phyloP scores from a whole-genome alignment of 1,140 invertebrate species.

The Melipona quadrifasciata region DNA sequence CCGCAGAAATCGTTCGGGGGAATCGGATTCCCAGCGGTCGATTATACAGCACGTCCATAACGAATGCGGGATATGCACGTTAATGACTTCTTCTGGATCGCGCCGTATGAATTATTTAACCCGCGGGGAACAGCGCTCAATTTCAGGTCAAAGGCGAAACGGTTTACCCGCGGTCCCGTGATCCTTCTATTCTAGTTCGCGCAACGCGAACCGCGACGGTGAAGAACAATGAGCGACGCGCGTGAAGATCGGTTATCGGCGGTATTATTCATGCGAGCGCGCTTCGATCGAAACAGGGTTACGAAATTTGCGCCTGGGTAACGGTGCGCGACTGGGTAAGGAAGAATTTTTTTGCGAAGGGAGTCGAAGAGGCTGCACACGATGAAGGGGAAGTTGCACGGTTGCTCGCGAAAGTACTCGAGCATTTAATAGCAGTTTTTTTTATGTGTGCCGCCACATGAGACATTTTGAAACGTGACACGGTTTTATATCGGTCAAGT shows the following conservation, averaged over 20 bases:
- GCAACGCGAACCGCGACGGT: background rate
- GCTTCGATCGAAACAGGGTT: background rate
- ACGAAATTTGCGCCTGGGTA: background rate
- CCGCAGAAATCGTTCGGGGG: constrained; percentile 33
- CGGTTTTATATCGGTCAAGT: too few relatives aligned
- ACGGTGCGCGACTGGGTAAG: background rate
- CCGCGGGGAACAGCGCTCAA: background rate
- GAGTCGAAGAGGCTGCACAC: background rate
- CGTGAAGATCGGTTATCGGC: background rate
- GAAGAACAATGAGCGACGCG: background rate
- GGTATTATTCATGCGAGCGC: constrained; percentile 9
- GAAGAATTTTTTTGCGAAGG: background rate
- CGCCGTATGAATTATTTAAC: constrained; percentile 36
- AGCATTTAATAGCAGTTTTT: too few relatives aligned
- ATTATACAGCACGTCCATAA: constrained; percentile 17
- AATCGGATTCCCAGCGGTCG: constrained; percentile 42
- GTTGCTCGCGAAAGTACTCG: too few relatives aligned
- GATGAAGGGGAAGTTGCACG: background rate
- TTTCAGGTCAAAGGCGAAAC: constrained; percentile 28
- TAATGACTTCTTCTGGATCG: constrained; percentile 42
- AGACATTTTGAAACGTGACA: too few relatives aligned
- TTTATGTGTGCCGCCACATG: too few relatives aligned
- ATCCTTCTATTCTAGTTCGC: background rate
- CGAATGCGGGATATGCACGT: constrained; percentile 13
- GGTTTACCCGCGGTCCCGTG: background rate